Conservation (phyloP, 2,888 invertebrate species). For the Mythimna pallens region DNA sequence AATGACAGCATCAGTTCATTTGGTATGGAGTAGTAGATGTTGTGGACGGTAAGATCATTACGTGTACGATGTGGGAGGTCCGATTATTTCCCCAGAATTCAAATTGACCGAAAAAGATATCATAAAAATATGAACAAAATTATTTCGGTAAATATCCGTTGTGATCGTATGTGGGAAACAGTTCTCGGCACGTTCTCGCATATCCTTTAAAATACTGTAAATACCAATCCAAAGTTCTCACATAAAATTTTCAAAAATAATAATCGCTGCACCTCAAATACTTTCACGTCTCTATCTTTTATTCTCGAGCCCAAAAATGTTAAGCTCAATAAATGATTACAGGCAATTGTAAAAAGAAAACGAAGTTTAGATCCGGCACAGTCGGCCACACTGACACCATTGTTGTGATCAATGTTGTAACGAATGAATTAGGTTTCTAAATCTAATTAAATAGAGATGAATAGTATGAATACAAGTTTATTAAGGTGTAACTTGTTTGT, state of each 20-base stretch:
- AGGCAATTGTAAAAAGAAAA: slow-evolving; percentile 44
- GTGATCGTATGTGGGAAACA: slow-evolving; percentile 4
- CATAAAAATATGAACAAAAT: slow-evolving; percentile 11
- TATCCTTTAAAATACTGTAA: neutral
- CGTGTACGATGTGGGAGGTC: slow-evolving; percentile 79
- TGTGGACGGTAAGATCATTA: slow-evolving; percentile 59
- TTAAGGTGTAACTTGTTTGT: slow-evolving; percentile 25
- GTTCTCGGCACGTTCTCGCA: neutral
- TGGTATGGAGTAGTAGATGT: slow-evolving; percentile 58
- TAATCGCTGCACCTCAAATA: slow-evolving; percentile 56
- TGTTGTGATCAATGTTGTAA: slow-evolving; percentile 33
- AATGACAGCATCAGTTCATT: slow-evolving; percentile 67
- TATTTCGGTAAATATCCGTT: slow-evolving; percentile 11
- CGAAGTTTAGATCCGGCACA: slow-evolving; percentile 36
- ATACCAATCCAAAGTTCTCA: neutral
- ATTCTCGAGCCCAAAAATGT: slow-evolving; percentile 42
- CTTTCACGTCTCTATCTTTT: slow-evolving; percentile 56
- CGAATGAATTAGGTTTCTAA: slow-evolving; percentile 27
- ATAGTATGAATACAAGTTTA: slow-evolving; percentile 16
- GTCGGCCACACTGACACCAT: slow-evolving; percentile 29
- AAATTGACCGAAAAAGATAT: slow-evolving; percentile 45
- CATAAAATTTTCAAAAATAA: slow-evolving; percentile 18
- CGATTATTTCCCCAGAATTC: slow-evolving; percentile 48
- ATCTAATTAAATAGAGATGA: slow-evolving; percentile 26
- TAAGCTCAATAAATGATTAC: slow-evolving; percentile 42